Evolutionary conservation across 2,113 vertebrate genomes (phyloP).

Genomic region (Onychorhynchus coronatus): DNA sequence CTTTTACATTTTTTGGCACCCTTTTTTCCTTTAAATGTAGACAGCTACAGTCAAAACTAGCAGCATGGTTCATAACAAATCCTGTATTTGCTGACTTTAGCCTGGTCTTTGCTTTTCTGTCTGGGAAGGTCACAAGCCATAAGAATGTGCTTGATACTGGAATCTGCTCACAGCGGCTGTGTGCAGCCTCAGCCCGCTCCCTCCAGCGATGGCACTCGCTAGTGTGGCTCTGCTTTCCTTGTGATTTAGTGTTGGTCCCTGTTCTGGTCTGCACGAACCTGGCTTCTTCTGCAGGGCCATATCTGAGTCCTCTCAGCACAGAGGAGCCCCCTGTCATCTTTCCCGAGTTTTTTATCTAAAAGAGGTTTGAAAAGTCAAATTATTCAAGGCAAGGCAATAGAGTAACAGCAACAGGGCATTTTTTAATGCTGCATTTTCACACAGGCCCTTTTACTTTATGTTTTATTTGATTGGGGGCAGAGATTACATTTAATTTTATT

Average conservation of each 20-base stretch:
- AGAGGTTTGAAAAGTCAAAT: background rate
- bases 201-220: accelerated
- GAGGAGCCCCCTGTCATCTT: background rate
- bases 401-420: background rate
- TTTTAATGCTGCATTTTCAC: background rate
- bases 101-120: background rate
- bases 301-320: accelerated
- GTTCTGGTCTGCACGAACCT: background rate
- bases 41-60: background rate
- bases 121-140: background rate
- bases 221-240: background rate
- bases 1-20: slow-evolving; percentile 38
- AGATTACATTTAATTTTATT: slow-evolving; percentile 35
- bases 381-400: background rate
- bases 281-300: background rate
- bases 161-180: accelerated
- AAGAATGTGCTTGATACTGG: background rate
- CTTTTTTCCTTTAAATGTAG: background rate
- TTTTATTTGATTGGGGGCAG: slow-evolving; percentile 18
- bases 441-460: background rate
- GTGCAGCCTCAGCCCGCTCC: background rate
- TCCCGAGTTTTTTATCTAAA: background rate
- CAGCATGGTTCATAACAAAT: background rate
- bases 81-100: background rate
- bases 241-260: accelerated